Percentiles rank a stretch among this genome's conserved stretches.
Evolutionary conservation across 2,113 vertebrate genomes (phyloP).

Genomic region (Ondatra zibethicus): DNA sequence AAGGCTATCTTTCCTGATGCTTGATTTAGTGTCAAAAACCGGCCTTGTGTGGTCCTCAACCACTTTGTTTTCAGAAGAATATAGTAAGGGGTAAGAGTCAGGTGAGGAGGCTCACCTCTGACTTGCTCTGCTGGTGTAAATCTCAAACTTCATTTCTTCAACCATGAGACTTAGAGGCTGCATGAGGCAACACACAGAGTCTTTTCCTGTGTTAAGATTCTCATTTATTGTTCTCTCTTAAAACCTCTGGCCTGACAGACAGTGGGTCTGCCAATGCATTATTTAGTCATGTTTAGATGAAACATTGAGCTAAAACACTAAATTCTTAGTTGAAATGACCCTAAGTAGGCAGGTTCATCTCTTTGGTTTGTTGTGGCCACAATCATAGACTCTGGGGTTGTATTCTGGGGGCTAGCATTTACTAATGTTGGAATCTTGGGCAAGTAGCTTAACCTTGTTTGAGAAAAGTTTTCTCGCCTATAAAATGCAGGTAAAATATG

Average conservation of each 20-base stretch:
- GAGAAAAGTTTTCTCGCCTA: neutral
- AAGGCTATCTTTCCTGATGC: neutral
- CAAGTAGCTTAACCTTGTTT: neutral
- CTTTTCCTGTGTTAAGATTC: conserved; percentile 9
- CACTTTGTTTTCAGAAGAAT: neutral
- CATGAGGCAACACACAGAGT: neutral
- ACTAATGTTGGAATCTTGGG: neutral
- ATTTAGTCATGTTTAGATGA: neutral
- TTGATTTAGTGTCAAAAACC: neutral
- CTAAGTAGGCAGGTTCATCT: neutral
- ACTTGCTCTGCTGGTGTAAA: neutral
- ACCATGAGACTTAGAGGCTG: neutral
- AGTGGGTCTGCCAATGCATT: neutral
- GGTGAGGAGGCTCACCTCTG: neutral
- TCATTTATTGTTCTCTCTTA: conserved; percentile 21
- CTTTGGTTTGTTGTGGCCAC: neutral
- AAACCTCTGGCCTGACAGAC: neutral
- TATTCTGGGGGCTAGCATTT: neutral
- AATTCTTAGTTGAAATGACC: conserved; percentile 5
- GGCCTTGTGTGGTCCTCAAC: neutral
- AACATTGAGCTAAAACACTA: neutral
- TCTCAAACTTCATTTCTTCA: neutral
- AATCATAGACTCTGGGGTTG: neutral
- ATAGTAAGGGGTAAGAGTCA: neutral
- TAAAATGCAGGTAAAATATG: neutral